These are phyloP conservation scores for Troides oblongomaculatus DNA, from an alignment of 2,888 invertebrate species.

Conservation along the genomic window DNA sequence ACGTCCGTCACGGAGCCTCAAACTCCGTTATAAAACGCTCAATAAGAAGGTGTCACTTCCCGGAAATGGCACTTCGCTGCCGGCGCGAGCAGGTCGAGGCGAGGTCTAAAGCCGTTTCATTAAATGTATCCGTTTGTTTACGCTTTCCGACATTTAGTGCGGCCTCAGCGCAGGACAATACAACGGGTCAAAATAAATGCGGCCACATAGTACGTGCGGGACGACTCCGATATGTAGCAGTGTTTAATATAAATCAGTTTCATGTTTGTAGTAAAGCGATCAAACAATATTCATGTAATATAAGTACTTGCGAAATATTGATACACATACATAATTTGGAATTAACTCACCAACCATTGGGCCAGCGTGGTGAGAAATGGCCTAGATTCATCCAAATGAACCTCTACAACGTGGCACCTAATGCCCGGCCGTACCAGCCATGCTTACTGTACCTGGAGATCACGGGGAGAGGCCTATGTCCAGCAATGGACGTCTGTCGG, in stretches of 20 bases:
- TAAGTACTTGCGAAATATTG: too few species aligned
- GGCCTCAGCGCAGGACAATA: conserved; percentile 47
- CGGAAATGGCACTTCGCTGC: conserved; percentile 48
- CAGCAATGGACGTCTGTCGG: too few species aligned
- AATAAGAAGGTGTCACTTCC: conserved; percentile 50
- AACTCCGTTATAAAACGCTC: conserved; percentile 17
- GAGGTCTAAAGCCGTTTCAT: conserved; percentile 42
- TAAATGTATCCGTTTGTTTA: conserved; percentile 46
- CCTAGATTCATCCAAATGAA: too few species aligned
- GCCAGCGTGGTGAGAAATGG: too few species aligned
- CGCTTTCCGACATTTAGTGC: conserved; percentile 44
- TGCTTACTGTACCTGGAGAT: too few species aligned
- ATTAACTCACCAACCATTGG: too few species aligned
- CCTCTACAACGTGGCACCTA: too few species aligned
- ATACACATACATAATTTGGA: too few species aligned
- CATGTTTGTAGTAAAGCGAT: too few species aligned
- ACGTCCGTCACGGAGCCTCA: conserved; percentile 10
- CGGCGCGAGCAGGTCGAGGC: conserved; percentile 36
- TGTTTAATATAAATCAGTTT: background rate
- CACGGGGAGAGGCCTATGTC: too few species aligned
- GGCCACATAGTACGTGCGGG: background rate
- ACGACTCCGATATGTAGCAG: background rate
- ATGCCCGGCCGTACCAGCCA: too few species aligned
- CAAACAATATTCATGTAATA: too few species aligned
- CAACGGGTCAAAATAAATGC: conserved; percentile 35